Evolutionary conservation across 2,888 invertebrate species (phyloP).

Genomic region (Agrotis ipsilon): DNA sequence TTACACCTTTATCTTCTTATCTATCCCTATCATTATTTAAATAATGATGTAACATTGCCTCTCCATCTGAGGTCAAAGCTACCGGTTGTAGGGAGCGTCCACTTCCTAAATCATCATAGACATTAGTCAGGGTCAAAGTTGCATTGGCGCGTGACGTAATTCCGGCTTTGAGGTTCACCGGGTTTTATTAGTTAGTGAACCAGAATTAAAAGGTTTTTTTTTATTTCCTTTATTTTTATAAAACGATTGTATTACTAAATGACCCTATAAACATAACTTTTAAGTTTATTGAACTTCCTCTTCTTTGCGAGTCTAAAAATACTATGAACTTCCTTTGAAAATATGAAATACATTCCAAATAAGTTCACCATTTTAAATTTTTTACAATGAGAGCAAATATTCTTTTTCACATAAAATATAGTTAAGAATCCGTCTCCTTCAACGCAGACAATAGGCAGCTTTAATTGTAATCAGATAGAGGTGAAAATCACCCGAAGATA

Average conservation of each 20-base stretch:
- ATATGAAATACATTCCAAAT: background rate
- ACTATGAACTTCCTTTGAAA: too few species aligned
- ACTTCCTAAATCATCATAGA: constrained; percentile 32
- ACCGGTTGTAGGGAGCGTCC: constrained; percentile 15
- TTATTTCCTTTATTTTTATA: constrained; percentile 15
- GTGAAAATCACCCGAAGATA: background rate
- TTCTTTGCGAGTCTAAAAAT: too few species aligned
- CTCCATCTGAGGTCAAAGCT: constrained; percentile 24
- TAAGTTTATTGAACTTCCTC: too few species aligned
- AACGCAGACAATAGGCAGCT: constrained; percentile 9
- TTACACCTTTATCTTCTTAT: too few species aligned
- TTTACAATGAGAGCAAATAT: background rate
- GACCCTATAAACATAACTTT: too few species aligned
- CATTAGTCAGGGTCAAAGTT: constrained; percentile 51
- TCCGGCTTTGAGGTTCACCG: constrained; percentile 47
- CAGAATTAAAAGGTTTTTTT: constrained; percentile 2
- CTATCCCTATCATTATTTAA: background rate
- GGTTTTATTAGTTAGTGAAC: constrained; percentile 28
- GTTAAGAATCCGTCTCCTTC: constrained; percentile 25
- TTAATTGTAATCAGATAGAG: background rate
- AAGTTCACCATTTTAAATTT: too few species aligned
- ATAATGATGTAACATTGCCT: constrained; percentile 5
- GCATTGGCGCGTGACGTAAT: constrained; percentile 28
- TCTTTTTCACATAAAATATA: background rate
- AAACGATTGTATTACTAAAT: too few species aligned